Percentiles rank a stretch among this genome's conserved stretches.
phyloP scores from a whole-genome alignment of 2,113 vertebrate species.

The Canis aureus region DNA sequence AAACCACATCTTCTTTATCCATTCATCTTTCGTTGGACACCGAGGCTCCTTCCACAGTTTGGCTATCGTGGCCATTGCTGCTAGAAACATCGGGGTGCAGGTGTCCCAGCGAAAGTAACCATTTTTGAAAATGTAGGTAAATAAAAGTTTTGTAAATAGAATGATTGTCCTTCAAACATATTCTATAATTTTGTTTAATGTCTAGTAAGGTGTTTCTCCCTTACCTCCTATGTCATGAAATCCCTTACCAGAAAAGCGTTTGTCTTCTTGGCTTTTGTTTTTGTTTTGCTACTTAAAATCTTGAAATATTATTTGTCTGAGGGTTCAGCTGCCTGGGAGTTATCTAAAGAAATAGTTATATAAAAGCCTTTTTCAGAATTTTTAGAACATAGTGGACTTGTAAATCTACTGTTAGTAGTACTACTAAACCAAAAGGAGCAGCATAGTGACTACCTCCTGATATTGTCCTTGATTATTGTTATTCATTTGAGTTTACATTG shows the following conservation, averaged over 20 bases:
- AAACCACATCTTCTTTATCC: no score
- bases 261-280: not conserved
- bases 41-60: no score
- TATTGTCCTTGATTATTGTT: not conserved
- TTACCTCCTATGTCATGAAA: not conserved
- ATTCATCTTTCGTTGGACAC: no score
- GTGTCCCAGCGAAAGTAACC: no score
- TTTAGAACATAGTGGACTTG: not conserved
- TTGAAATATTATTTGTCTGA: constrained; percentile 37
- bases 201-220: not conserved
- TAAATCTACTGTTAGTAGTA: not conserved
- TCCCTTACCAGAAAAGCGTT: not conserved
- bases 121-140: not conserved
- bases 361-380: constrained; percentile 27
- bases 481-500: not conserved
- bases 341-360: not conserved
- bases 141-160: constrained; percentile 17
- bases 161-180: not conserved
- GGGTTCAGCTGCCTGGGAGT: not conserved
- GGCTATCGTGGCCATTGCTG: no score
- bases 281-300: not conserved
- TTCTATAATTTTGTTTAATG: not conserved
- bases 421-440: not conserved
- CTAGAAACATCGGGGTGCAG: no score
- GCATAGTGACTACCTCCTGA: not conserved